Conservation (phyloP, 64 coral and sea anemone species). For the Dendrophyllia cribrosa region DNA sequence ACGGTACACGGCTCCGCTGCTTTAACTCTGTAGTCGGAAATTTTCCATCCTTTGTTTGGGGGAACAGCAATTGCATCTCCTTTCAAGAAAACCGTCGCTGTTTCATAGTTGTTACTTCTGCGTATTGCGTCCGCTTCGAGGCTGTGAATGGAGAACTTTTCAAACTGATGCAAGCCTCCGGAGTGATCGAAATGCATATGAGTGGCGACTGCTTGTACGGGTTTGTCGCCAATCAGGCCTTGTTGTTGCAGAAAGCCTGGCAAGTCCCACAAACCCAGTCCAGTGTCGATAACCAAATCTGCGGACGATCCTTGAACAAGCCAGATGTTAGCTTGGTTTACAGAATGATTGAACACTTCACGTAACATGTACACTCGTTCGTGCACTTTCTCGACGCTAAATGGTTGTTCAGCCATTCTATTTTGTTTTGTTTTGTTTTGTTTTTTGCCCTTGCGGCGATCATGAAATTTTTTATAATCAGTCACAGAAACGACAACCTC, state of each 20-base stretch:
- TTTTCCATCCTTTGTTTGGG: constrained; percentile 56
- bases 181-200: constrained; percentile 91
- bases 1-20: constrained; percentile 63
- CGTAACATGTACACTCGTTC: constrained; percentile 68
- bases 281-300: constrained; percentile 84
- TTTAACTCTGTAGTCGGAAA: constrained; percentile 56
- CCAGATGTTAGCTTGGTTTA: constrained; percentile 92
- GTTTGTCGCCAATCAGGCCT: constrained; percentile 77
- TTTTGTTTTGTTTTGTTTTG: not conserved
- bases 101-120: constrained; percentile 74
- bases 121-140: constrained; percentile 68
- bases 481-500: too few relatives aligned
- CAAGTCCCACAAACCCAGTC: constrained; percentile 80
- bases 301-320: constrained; percentile 64
- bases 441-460: too few relatives aligned
- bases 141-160: constrained; percentile 80
- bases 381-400: constrained; percentile 70
- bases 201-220: constrained; percentile 76
- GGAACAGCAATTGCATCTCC: constrained; percentile 41
- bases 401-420: constrained; percentile 24
- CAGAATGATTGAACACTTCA: constrained; percentile 68
- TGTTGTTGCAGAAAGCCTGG: constrained; percentile 68
- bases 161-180: constrained; percentile 85
- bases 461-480: too few relatives aligned
- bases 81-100: constrained; percentile 47